Conservation (phyloP, 2,888 invertebrate species). For the Sphaerolaimus hirsutus region DNA sequence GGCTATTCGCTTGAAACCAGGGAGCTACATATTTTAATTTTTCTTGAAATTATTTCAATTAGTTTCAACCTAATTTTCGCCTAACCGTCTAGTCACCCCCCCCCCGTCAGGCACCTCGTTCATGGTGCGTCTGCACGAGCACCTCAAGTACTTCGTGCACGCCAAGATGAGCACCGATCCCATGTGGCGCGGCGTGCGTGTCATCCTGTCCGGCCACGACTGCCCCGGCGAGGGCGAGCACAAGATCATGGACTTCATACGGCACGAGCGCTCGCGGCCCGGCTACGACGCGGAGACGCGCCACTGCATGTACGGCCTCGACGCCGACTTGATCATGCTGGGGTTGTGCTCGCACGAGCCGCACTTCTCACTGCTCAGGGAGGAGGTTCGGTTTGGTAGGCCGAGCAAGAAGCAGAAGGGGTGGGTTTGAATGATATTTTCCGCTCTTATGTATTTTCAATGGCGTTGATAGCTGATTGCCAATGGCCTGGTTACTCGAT, state of each 20-base stretch:
- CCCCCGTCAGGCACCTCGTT: slow-evolving; percentile 45
- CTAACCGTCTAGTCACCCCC: too few relatives aligned
- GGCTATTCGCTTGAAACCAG: too few relatives aligned
- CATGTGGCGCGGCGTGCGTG: slow-evolving; percentile 58
- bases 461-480: too few relatives aligned
- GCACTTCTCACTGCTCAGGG: slow-evolving; percentile 71
- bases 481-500: too few relatives aligned
- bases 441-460: too few relatives aligned
- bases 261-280: slow-evolving; percentile 50
- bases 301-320: slow-evolving; percentile 85
- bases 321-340: slow-evolving; percentile 89
- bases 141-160: slow-evolving; percentile 59
- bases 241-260: slow-evolving; percentile 94
- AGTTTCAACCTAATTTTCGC: too few relatives aligned
- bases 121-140: slow-evolving; percentile 64
- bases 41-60: too few relatives aligned
- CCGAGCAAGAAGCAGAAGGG: slow-evolving; percentile 1
- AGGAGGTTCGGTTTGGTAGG: slow-evolving; percentile 43
- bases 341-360: slow-evolving; percentile 84
- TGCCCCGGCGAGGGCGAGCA: slow-evolving; percentile 90
- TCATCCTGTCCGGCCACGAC: slow-evolving; percentile 76
- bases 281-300: slow-evolving; percentile 66
- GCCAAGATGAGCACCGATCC: slow-evolving; percentile 52
- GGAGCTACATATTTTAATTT: too few relatives aligned
- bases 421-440: background rate